phyloP scores from a whole-genome alignment of 1,140 invertebrate genomes.

The Macrobrachium rosenbergii region DNA sequence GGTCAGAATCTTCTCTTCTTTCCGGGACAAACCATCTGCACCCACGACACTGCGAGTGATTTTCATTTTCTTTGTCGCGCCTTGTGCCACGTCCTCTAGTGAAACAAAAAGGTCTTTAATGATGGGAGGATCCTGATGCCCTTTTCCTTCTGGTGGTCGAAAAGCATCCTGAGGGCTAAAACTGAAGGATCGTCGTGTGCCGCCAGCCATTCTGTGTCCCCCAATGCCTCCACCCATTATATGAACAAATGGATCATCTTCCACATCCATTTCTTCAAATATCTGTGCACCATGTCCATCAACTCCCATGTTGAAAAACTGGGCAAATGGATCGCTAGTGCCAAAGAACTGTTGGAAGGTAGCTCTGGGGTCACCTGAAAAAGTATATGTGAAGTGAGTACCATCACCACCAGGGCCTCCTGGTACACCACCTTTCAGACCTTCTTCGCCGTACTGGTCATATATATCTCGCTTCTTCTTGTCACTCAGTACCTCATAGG shows the following conservation, averaged over 20 bases:
- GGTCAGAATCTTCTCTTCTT: slow-evolving; percentile 98
- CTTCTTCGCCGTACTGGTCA: slow-evolving; percentile 97
- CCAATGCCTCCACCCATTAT: slow-evolving; percentile 70
- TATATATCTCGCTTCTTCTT: slow-evolving; percentile 95
- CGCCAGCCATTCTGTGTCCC: slow-evolving; percentile 69
- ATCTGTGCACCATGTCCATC: slow-evolving; percentile 74
- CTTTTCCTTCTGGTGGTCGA: slow-evolving; percentile 78
- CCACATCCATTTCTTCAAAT: slow-evolving; percentile 81
- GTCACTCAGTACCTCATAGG: slow-evolving; percentile 97
- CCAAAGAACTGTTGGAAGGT: slow-evolving; percentile 97
- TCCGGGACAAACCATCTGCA: slow-evolving; percentile 84
- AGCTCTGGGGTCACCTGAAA: slow-evolving; percentile 88
- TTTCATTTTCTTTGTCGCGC: slow-evolving; percentile 99
- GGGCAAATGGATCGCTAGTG: slow-evolving; percentile 78
- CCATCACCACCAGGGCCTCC: slow-evolving; percentile 69
- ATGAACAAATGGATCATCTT: slow-evolving; percentile 71
- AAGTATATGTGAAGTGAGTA: slow-evolving; percentile 81
- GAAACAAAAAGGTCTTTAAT: slow-evolving; percentile 96
- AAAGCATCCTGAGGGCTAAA: slow-evolving; percentile 81
- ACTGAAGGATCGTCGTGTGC: slow-evolving; percentile 81
- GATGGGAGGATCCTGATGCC: slow-evolving; percentile 92
- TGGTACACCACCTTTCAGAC: slow-evolving; percentile 83
- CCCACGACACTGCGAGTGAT: slow-evolving; percentile 93
- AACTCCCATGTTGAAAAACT: slow-evolving; percentile 78
- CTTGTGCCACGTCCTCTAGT: slow-evolving; percentile 90